These are phyloP conservation scores for Hydrolagus colliei DNA, from an alignment of 2,797 vertebrate species.

Conservation along the genomic window DNA sequence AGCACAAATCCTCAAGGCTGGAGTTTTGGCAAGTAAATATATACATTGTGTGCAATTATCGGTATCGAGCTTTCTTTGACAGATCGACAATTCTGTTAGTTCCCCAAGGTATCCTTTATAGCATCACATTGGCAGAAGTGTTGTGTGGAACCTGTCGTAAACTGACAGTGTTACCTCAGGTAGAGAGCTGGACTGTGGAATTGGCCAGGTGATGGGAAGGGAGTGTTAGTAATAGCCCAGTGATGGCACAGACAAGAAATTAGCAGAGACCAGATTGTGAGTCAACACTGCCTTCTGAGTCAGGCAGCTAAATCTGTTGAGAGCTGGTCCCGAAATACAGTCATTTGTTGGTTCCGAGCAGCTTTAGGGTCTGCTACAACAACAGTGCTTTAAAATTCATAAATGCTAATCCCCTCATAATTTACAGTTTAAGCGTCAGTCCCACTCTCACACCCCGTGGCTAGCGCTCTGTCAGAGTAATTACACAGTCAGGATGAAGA, in stretches of 20 bases:
- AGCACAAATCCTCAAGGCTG: no score
- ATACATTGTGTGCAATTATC: no score
- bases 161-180: neutral
- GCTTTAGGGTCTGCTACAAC: conserved; percentile 99
- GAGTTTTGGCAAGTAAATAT: no score
- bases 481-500: conserved; percentile 97
- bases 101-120: no score
- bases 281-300: neutral
- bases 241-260: neutral
- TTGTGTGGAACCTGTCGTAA: neutral
- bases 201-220: neutral
- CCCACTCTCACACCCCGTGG: conserved; percentile 97
- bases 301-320: conserved; percentile 53
- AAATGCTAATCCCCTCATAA: conserved; percentile 99
- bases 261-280: neutral
- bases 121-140: no score
- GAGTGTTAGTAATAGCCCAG: neutral
- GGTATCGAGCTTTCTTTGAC: no score
- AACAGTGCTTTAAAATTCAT: conserved; percentile 99
- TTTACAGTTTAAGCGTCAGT: conserved; percentile 99
- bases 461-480: conserved; percentile 99
- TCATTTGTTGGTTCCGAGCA: conserved; percentile 95
- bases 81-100: no score
- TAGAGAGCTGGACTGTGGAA: no score
- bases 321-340: conserved; percentile 77